These are phyloP conservation scores for Acleris laterana DNA, from an alignment of 2,888 invertebrate genomes.

Conservation along the genomic window DNA sequence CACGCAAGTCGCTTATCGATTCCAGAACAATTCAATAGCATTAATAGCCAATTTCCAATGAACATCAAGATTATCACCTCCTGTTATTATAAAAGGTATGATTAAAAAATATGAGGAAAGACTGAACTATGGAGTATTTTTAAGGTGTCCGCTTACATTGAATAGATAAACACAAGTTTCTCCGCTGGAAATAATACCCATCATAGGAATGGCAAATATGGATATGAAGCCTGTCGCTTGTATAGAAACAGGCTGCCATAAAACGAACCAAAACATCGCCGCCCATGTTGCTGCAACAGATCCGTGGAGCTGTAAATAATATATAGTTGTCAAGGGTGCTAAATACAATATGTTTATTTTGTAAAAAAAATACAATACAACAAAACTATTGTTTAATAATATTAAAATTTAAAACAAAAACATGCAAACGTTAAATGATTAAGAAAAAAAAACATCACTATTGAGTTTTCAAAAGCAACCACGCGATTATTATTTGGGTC, in stretches of 20 bases:
- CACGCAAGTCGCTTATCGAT: conserved; percentile 61
- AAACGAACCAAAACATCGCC: conserved; percentile 55
- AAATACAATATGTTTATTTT: too few species aligned
- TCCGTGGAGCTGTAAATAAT: conserved; percentile 46
- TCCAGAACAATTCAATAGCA: conserved; percentile 64
- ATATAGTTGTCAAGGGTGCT: too few species aligned
- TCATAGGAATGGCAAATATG: conserved; percentile 6
- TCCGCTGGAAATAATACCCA: neutral
- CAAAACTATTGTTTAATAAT: too few species aligned
- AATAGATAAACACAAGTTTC: neutral
- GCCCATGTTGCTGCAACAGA: conserved; percentile 57
- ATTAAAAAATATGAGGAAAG: neutral
- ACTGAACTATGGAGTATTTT: too few species aligned
- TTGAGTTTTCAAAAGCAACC: too few species aligned
- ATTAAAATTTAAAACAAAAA: too few species aligned
- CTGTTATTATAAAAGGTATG: conserved; percentile 50
- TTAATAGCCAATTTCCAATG: conserved; percentile 54
- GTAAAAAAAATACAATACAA: too few species aligned
- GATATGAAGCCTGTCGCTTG: conserved; percentile 55
- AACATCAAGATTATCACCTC: conserved; percentile 58
- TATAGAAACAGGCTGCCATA: conserved; percentile 58
- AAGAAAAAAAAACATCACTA: too few species aligned
- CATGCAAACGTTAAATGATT: too few species aligned
- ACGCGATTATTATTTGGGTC: too few species aligned
- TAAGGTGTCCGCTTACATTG: neutral